These are phyloP conservation scores for Prosopocoilus inquinatus DNA, from an alignment of 2,888 invertebrate species.

Conservation along the genomic window DNA sequence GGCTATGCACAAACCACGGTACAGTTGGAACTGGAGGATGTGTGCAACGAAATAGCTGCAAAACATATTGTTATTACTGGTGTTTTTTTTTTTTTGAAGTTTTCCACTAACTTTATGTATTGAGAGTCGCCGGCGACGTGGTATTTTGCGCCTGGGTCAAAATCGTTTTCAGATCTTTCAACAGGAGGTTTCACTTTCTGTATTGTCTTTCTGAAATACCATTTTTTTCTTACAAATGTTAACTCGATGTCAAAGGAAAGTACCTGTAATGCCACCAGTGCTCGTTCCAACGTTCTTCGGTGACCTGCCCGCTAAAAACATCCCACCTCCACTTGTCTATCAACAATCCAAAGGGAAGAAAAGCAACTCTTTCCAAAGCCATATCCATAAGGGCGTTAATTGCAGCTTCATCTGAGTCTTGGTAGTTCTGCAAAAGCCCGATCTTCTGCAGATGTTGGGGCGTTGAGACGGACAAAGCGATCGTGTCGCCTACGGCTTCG, in stretches of 20 bases:
- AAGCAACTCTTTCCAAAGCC: constrained; percentile 53
- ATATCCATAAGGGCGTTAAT: constrained; percentile 53
- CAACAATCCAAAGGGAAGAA: constrained; percentile 57
- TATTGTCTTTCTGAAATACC: constrained; percentile 36
- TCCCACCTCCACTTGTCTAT: constrained; percentile 61
- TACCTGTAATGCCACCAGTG: constrained; percentile 47
- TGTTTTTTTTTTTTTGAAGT: not conserved
- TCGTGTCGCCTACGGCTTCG: constrained; percentile 63
- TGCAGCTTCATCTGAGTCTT: constrained; percentile 44
- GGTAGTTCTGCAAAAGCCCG: constrained; percentile 45
- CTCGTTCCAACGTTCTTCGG: constrained; percentile 47
- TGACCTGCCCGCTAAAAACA: constrained; percentile 51
- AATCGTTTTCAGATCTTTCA: constrained; percentile 46
- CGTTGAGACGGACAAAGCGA: constrained; percentile 58
- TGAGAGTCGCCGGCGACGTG: constrained; percentile 50
- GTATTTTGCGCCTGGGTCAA: constrained; percentile 52
- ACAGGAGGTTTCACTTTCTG: constrained; percentile 46
- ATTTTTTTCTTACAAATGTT: not conserved
- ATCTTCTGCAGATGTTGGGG: constrained; percentile 54
- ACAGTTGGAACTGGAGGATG: constrained; percentile 78
- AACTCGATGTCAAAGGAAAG: not conserved
- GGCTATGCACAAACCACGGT: constrained; percentile 65
- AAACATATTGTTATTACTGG: constrained; percentile 8
- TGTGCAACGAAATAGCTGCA: constrained; percentile 63
- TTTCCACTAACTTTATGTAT: constrained; percentile 46